Conservation (phyloP, 2,113 vertebrate genomes). For the Lathamus discolor region DNA sequence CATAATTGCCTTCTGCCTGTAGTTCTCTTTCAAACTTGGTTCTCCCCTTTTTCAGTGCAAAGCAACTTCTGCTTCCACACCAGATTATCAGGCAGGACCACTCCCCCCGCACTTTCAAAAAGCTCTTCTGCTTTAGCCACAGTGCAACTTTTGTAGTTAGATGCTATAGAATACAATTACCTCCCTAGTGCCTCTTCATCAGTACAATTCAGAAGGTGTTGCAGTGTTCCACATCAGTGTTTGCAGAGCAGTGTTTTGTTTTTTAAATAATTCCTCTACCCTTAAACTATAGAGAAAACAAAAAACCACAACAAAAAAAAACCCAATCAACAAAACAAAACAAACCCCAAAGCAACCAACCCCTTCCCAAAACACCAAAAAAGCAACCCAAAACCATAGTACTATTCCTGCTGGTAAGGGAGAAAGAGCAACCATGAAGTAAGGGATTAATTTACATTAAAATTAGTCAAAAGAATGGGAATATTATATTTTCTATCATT, state of each 20-base stretch:
- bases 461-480: not conserved
- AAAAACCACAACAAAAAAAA: not conserved
- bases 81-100: constrained; percentile 45
- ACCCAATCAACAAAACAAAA: too few species aligned
- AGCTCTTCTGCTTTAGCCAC: constrained; percentile 13
- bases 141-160: not conserved
- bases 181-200: not conserved
- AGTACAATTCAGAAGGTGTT: not conserved
- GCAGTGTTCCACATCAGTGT: not conserved
- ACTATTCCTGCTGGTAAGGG: not conserved
- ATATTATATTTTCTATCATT: not conserved
- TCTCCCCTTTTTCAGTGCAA: constrained; percentile 3
- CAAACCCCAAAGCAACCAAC: not conserved
- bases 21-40: not conserved
- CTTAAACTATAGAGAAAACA: not conserved
- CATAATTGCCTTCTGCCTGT: not conserved
- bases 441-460: not conserved
- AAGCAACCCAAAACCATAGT: not conserved
- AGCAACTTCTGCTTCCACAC: constrained; percentile 18
- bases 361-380: not conserved
- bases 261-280: not conserved
- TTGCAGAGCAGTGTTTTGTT: not conserved
- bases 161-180: not conserved
- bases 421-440: not conserved
- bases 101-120: constrained; percentile 25